These are phyloP conservation scores for Halcyon leucocephala DNA, from an alignment of 2,797 vertebrate species.

Conservation along the genomic window DNA sequence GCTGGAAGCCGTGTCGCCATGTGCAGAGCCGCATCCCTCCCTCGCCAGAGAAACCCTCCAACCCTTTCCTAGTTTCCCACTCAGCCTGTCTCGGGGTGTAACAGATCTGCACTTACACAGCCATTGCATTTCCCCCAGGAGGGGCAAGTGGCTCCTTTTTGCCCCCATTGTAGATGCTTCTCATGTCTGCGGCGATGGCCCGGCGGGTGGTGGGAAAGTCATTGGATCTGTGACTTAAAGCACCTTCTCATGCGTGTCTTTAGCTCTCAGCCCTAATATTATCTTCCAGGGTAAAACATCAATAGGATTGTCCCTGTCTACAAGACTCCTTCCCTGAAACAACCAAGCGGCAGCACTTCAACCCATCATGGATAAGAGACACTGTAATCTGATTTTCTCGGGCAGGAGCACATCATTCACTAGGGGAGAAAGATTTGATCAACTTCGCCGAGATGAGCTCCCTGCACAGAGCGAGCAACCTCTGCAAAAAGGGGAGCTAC, in stretches of 20 bases:
- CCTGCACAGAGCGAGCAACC: not conserved
- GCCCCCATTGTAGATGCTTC: not conserved
- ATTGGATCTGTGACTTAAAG: not conserved
- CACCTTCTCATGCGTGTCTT: not conserved
- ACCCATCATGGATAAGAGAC: not conserved
- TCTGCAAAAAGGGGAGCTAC: not conserved
- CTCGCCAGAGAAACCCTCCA: conserved; percentile 6
- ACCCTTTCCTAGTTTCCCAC: not conserved
- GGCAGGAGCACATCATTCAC: not conserved
- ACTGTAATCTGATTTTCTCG: not conserved
- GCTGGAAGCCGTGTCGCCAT: not conserved
- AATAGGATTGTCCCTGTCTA: not conserved
- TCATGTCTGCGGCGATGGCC: fast-evolving
- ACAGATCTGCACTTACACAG: not conserved
- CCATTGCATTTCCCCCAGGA: not conserved
- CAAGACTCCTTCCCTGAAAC: not conserved
- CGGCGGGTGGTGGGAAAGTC: not conserved
- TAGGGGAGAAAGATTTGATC: not conserved
- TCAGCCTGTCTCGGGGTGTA: not conserved
- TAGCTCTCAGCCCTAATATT: not conserved
- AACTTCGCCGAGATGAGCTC: not conserved
- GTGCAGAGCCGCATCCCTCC: not conserved
- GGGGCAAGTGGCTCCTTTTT: not conserved
- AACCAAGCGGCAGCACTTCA: not conserved
- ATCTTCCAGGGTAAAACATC: not conserved